Conservation (phyloP, 2,113 vertebrate species). For the Brachirus orientalis region DNA sequence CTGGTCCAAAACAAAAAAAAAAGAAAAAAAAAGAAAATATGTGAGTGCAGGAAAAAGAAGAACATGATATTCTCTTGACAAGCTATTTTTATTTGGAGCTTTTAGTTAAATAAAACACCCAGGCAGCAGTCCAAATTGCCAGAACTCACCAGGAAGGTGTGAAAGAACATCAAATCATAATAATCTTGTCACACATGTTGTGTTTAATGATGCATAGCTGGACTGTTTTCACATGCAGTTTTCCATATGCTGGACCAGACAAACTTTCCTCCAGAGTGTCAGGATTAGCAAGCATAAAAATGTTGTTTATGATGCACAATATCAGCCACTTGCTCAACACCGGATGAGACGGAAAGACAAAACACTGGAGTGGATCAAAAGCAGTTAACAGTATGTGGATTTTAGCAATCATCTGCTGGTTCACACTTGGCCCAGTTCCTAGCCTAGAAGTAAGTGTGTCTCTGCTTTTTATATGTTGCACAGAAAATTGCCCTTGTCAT, state of each 20-base stretch:
- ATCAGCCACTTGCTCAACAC: conserved; percentile 22
- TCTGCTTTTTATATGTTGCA: conserved; percentile 50
- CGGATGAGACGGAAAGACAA: conserved; percentile 1
- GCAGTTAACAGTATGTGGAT: conserved; percentile 38
- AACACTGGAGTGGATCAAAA: conserved; percentile 19
- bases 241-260: background rate
- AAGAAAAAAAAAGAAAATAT: conserved; percentile 26
- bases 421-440: conserved; percentile 59
- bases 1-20: background rate
- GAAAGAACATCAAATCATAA: conserved; percentile 22
- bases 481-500: conserved; percentile 39
- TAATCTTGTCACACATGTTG: conserved; percentile 25
- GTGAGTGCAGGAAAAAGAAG: conserved; percentile 11
- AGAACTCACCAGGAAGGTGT: conserved; percentile 30
- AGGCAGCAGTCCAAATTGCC: conserved; percentile 30
- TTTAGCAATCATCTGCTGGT: conserved; percentile 39
- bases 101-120: conserved; percentile 57
- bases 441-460: conserved; percentile 57
- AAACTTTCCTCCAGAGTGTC: conserved; percentile 4
- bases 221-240: background rate
- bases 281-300: conserved; percentile 21
- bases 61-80: conserved; percentile 14
- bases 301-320: conserved; percentile 4
- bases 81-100: conserved; percentile 53
- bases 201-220: conserved; percentile 12